These are phyloP conservation scores for Silvanus unidentatus DNA, from an alignment of 2,888 invertebrate genomes.

Conservation along the genomic window DNA sequence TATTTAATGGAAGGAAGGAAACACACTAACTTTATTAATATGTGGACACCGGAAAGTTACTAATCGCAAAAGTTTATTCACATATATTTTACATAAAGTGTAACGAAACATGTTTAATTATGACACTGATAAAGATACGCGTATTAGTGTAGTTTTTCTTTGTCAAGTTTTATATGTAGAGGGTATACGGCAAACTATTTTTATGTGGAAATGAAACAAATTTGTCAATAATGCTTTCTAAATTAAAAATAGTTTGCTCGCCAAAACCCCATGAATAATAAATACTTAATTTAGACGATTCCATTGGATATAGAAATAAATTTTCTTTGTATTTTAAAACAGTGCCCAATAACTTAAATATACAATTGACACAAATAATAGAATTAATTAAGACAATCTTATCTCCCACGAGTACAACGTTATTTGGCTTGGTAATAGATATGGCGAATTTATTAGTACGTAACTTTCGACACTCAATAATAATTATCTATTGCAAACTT, in stretches of 20 bases:
- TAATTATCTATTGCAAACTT: background rate
- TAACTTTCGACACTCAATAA: slow-evolving; percentile 4
- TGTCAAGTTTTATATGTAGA: too few relatives aligned
- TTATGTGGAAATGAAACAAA: slow-evolving; percentile 6
- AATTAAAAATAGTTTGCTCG: slow-evolving; percentile 2
- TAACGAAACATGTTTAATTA: too few relatives aligned
- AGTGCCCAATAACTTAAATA: slow-evolving; percentile 4
- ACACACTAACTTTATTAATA: too few relatives aligned
- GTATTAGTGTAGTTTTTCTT: too few relatives aligned
- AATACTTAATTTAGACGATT: slow-evolving; percentile 7
- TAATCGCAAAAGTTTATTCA: too few relatives aligned
- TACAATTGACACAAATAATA: slow-evolving; percentile 3
- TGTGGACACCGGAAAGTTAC: too few relatives aligned
- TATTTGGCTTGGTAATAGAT: slow-evolving; percentile 5
- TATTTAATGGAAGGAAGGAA: too few relatives aligned
- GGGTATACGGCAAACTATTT: slow-evolving; percentile 4
- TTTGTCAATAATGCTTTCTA: slow-evolving; percentile 1
- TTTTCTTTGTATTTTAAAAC: slow-evolving; percentile 5
- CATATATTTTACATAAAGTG: too few relatives aligned
- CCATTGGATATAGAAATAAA: slow-evolving; percentile 4
- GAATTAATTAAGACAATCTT: slow-evolving; percentile 3
- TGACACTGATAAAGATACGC: too few relatives aligned
- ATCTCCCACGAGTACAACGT: background rate
- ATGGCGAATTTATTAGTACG: slow-evolving; percentile 1
- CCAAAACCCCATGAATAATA: slow-evolving; percentile 4